Base-by-base conservation (phyloP, 2,888 invertebrate genomes). In the Amiota minor region DNA sequence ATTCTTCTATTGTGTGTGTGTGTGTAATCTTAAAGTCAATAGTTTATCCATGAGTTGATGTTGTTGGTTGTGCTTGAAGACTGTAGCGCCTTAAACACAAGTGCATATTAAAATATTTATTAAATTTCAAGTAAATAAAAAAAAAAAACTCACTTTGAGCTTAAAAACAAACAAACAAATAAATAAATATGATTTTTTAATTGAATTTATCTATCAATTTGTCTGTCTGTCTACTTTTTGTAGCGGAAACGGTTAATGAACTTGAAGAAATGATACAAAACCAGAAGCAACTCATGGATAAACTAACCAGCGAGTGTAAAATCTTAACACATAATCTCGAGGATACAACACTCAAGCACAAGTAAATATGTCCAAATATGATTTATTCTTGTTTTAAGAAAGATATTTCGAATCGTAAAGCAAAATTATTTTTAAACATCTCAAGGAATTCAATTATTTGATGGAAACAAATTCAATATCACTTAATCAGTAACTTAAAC, bases 261-360 rank as follows among this genome's bases (percentile, higher is more conserved):
- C 93, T 96, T 92, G 96, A 96, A 93, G 93, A 94, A 90, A 94
- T 95, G 94, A 93, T 96, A 92, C 94, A 94, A 91, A 95, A 94
- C 91, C 96, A 96, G 93, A 95, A 95, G 93, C 94, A 94, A 93
- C 95, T 96, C 93, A 95, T 96, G 94, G 95, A 95, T 92, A 96
- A 95, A 93, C 93, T 96, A 91, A 95, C 95, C 89, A 93, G 92
- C 89, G 96, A 96, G 92, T 96, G 96, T 92, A 96, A 95, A 92
- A 92, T 92, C 91, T 93, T 96, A 91, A 96, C 96, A 90, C 93
- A 94, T 92, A 96, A 95, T 93, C 93, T 96, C 92, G 96, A 96
- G 92, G 95, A 95, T 91, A 93, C 95, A 90, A 94, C 93, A 91
- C 92, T 93, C 91, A 94, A 94, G 91, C 95, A 96, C 94, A 96